A percentile compares a stretch with the other conserved stretches of the same genome.
These are phyloP conservation scores for Limenitis camilla DNA, from an alignment of 2,888 invertebrate species.

Conservation along the genomic window DNA sequence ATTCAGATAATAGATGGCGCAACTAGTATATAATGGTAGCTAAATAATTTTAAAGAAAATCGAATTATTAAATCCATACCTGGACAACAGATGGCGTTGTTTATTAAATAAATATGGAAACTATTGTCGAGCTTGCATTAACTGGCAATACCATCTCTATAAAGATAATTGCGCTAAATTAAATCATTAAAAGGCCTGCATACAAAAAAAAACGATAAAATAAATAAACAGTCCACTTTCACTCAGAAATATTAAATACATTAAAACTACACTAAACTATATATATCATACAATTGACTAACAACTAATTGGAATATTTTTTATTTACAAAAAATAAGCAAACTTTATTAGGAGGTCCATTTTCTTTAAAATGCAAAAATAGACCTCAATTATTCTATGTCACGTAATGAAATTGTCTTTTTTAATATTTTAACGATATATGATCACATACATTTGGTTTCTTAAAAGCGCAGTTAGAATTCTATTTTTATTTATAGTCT, in stretches of 20 bases:
- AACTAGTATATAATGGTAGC: too few species aligned
- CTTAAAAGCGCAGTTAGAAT: not conserved
- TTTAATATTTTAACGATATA: conserved; percentile 7
- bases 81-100: too few species aligned
- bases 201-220: conserved; percentile 23
- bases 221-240: conserved; percentile 32
- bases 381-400: too few species aligned
- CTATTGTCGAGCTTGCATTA: too few species aligned
- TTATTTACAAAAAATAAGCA: conserved; percentile 59
- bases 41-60: too few species aligned
- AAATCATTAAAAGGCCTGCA: conserved; percentile 1
- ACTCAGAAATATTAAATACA: conserved; percentile 45
- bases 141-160: not conserved
- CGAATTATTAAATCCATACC: too few species aligned
- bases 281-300: conserved; percentile 67
- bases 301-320: conserved; percentile 65
- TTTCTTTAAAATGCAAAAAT: conserved; percentile 28
- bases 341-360: conserved; percentile 13
- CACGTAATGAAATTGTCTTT: too few species aligned
- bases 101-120: too few species aligned
- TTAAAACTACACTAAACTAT: conserved; percentile 53
- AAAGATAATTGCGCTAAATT: too few species aligned
- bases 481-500: not conserved
- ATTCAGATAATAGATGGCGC: too few species aligned
- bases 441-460: conserved; percentile 11